Evolutionary conservation across 2,888 invertebrate species (phyloP).

Genomic region (Drosophila dives): DNA sequence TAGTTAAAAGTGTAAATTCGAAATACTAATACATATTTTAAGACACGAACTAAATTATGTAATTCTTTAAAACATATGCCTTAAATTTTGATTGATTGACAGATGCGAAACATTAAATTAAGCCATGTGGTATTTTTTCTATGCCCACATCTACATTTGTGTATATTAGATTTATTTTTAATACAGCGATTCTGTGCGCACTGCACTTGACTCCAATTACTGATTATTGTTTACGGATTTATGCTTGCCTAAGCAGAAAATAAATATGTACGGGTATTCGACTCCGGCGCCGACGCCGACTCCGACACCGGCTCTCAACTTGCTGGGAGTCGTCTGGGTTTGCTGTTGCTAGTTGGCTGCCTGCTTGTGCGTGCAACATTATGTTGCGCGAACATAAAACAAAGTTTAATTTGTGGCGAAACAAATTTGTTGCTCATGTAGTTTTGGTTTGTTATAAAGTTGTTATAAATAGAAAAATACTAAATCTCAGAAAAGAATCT

Average conservation of each 20-base stretch:
- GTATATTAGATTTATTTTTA: conserved; percentile 14
- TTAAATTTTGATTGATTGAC: neutral
- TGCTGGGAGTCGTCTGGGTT: neutral
- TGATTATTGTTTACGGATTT: conserved; percentile 78
- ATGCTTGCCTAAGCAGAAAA: conserved; percentile 79
- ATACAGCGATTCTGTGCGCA: conserved; percentile 33
- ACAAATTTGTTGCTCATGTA: conserved; percentile 22
- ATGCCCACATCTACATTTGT: neutral
- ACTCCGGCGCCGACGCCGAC: conserved; percentile 8
- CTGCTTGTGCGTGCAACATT: conserved; percentile 44
- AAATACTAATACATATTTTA: too few relatives aligned
- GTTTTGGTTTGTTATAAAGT: conserved; percentile 8
- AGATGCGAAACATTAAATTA: neutral
- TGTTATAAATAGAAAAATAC: conserved; percentile 1
- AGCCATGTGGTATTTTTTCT: neutral
- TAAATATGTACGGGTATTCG: conserved; percentile 35
- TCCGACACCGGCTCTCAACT: conserved; percentile 7
- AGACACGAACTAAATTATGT: too few relatives aligned
- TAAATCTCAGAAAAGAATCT: neutral
- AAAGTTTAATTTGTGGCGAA: conserved; percentile 16
- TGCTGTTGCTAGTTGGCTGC: conserved; percentile 8
- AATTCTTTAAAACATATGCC: too few relatives aligned
- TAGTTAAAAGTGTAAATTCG: neutral
- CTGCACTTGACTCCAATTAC: conserved; percentile 77
- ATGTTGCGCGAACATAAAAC: conserved; percentile 26